Evolutionary conservation across 2,113 vertebrate genomes (phyloP).

Genomic region (Cebidichthys violaceus): DNA sequence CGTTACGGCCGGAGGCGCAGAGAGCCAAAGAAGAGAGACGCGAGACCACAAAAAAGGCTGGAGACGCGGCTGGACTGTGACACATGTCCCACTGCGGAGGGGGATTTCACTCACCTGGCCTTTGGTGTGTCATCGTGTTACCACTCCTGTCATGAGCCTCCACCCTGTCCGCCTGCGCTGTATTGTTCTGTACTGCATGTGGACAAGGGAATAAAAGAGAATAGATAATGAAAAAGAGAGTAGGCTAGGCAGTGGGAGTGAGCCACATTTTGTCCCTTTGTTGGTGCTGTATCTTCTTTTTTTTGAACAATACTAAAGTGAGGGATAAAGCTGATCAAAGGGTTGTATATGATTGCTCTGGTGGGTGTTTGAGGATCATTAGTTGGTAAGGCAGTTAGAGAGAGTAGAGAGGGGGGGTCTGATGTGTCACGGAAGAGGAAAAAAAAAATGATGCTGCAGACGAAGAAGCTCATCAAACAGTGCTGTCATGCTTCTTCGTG

Average conservation of each 20-base stretch:
- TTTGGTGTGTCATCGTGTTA: constrained; percentile 86
- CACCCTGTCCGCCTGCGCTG: constrained; percentile 68
- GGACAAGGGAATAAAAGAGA: constrained; percentile 75
- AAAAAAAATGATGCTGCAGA: constrained; percentile 35
- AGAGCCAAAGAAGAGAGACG: constrained; percentile 55
- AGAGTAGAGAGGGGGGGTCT: constrained; percentile 22
- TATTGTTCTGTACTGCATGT: constrained; percentile 70
- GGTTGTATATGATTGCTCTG: constrained; percentile 45
- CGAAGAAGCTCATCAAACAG: constrained; percentile 10
- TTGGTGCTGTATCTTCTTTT: constrained; percentile 65
- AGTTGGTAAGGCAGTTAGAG: constrained; percentile 11
- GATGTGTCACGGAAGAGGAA: constrained; percentile 15
- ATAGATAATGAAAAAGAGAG: constrained; percentile 62
- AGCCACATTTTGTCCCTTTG: constrained; percentile 72
- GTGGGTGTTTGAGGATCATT: constrained; percentile 49
- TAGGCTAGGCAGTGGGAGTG: constrained; percentile 62
- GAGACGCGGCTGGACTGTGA: constrained; percentile 75
- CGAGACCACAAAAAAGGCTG: constrained; percentile 79
- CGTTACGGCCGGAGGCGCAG: constrained; percentile 67
- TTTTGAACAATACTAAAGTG: constrained; percentile 59
- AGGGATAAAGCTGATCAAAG: constrained; percentile 80
- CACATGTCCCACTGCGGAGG: constrained; percentile 80
- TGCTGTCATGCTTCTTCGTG: constrained; percentile 44
- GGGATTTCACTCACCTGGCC: constrained; percentile 71
- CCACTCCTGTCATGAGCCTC: constrained; percentile 74